Evolutionary conservation across 2,113 vertebrate genomes (phyloP), one percentile per base, ranked within the genome.

Genomic region (Cairina moschata): DNA sequence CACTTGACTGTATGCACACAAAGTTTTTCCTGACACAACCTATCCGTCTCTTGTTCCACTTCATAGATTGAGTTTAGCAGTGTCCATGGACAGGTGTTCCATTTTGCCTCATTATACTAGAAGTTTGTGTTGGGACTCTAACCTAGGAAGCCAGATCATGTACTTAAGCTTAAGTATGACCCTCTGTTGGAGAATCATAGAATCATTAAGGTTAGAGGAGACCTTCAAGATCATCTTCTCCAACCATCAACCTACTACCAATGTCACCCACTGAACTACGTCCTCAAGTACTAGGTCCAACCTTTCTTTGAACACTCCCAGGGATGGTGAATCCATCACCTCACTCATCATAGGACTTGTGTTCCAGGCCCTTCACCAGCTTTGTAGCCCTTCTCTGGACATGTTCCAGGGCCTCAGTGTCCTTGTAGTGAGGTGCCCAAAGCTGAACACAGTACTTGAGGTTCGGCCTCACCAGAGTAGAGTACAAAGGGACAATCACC

Each of bases 1-100:
- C 0, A 0, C 17, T 9, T 8, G 0, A 3, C 13, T 1, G 8
- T 7, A 22, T 16, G n/a, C 42, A 52, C 6, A 31, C 10, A 29
- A 42, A 79, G 9, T 7, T n/a, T 67, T 48, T 66, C 40, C 56
- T 59, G 52, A 67, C 10, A 66, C 21, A 17, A 10, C 6, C 42
- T 7, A 4, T 28, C n/a, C 74, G 28, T 59, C 2, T 0, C 50
- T 46, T 83, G 8, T 11, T 7, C 29, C n/a, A 18, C 3, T 69
- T 81, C 25, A 71, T 28, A 63, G 87, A 67, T 0, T 71, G 40
- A 84, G 23, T 2, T 56, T 22, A 68, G 23, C 2, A 0, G 4
- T 10, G 15, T 34, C 23, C 52, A 28, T 31, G 17, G 31, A n/a
- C 12, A 56, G n/a, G 44, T 16, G 23, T 28, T 71, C 3, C 6